Percentiles rank a stretch among this genome's conserved stretches.
These are phyloP conservation scores for Nannobrachium achirus DNA, from an alignment of 2,113 vertebrate species.

Conservation along the genomic window DNA sequence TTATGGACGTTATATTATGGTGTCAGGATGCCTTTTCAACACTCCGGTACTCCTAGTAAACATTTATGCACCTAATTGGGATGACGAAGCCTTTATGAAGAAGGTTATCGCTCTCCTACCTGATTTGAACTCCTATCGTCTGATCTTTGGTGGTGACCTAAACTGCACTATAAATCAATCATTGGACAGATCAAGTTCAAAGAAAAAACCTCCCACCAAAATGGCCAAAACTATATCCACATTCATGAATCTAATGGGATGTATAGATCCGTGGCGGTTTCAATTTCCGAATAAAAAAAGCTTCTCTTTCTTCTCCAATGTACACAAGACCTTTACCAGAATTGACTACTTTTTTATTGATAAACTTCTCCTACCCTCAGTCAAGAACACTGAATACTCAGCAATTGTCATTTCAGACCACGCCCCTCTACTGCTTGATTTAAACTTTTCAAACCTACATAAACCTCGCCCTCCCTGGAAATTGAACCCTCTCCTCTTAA, in stretches of 20 bases:
- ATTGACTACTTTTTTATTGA: conserved; percentile 1
- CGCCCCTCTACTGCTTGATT: not conserved
- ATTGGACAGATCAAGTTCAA: not conserved
- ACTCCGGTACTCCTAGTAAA: not conserved
- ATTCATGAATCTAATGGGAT: conserved; percentile 1
- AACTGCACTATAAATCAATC: not conserved
- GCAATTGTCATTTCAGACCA: not conserved
- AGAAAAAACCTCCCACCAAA: not conserved
- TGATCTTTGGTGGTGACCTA: conserved; percentile 10
- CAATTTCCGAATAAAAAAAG: not conserved
- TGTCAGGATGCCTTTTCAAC: not conserved
- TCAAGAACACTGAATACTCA: not conserved
- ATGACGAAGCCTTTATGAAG: conserved; percentile 1
- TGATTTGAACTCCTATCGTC: conserved; percentile 2
- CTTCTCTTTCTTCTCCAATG: not conserved
- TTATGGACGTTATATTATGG: conserved; percentile 3
- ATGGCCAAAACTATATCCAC: conserved; percentile 1
- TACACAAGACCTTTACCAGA: not conserved
- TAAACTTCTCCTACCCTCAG: not conserved
- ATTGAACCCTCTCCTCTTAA: not conserved
- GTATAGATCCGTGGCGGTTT: conserved; percentile 1
- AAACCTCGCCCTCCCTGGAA: not conserved
- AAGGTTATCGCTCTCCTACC: conserved; percentile 6
- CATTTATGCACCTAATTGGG: conserved; percentile 11
- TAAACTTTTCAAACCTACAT: not conserved